These are phyloP conservation scores for Phyllostomus hastatus DNA, from an alignment of 2,113 vertebrate genomes.

Conservation along the genomic window DNA sequence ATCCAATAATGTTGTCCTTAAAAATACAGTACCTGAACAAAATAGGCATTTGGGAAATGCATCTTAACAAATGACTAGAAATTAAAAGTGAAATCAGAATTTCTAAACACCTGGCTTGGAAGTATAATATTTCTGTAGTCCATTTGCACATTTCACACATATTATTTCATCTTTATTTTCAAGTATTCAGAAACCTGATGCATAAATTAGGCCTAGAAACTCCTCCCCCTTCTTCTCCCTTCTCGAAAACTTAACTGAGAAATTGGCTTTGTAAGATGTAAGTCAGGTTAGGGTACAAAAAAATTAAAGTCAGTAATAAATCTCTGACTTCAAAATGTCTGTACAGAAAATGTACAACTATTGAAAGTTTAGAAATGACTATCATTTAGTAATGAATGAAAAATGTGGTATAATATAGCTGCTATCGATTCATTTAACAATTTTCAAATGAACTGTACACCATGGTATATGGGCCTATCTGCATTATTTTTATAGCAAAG, in stretches of 20 bases:
- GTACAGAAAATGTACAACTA: constrained; percentile 12
- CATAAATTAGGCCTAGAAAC: constrained; percentile 39
- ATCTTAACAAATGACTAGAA: background rate
- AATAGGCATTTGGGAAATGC: background rate
- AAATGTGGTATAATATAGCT: background rate
- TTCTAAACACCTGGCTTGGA: background rate
- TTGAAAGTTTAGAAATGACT: background rate
- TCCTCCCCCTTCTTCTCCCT: background rate
- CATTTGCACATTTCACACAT: constrained; percentile 12
- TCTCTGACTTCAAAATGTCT: constrained; percentile 24
- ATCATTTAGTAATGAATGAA: constrained; percentile 10
- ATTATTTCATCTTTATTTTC: constrained; percentile 41
- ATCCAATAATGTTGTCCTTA: background rate
- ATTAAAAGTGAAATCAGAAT: background rate
- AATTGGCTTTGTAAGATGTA: background rate
- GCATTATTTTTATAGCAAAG: background rate
- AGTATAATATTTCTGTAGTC: background rate
- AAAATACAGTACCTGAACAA: background rate
- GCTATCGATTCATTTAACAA: background rate
- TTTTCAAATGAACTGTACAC: background rate
- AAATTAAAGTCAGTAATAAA: constrained; percentile 46
- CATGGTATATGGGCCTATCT: constrained; percentile 8
- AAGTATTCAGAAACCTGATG: constrained; percentile 33
- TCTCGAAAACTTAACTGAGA: constrained; percentile 11
- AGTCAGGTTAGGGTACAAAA: background rate